Base-by-base conservation (phyloP, 2,113 vertebrate genomes). In the Plotosus lineatus region DNA sequence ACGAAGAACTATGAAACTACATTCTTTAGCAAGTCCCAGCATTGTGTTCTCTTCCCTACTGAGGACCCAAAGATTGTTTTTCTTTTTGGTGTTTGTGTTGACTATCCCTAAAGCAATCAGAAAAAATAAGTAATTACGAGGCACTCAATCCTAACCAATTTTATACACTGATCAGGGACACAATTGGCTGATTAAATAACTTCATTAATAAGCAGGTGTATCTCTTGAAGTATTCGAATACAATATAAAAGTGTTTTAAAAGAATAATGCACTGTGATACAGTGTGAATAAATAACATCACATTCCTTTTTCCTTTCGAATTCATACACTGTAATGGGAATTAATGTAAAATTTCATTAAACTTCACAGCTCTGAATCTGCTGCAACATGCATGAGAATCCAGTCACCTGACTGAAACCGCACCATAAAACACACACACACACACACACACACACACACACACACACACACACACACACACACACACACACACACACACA, bases 1-100 rank as follows among this genome's bases (percentile, higher is more conserved):
- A 2, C 28, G 53, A 23, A 38, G 33, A 71, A 61, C 61, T 74
- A 83, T 73, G 81, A 85, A 65, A 31, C 38, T 44, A 77, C 82
- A 86, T 86, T 86, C 85, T 84, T 86, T 65, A 77, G 78, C 85
- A 86, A 79, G 85, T 84, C 80, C 66, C 50, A 60, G 78, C 85
- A 55, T 38, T 76, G 61, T 55, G 40, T 82, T 66, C n/a, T 78
- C 33, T 56, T 74, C 56, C 56, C 56, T 23, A 56, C 50, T 28
- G 6, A 81, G 38, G 31, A 42, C 65, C 65, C 42, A 38, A 12
- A 69, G 66, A 12, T 4, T 12, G 36, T 26, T 0, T 23, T 0
- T 68, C 36, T 68, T 21, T 68, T 9, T 68, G 66, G n/a, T 44
- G 10, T n/a, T 9, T 36, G 60, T 31, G 58, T 60, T 17, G 21